Evolutionary conservation across 2,113 vertebrate genomes (phyloP).

Genomic region (Osmerus eperlanus): DNA sequence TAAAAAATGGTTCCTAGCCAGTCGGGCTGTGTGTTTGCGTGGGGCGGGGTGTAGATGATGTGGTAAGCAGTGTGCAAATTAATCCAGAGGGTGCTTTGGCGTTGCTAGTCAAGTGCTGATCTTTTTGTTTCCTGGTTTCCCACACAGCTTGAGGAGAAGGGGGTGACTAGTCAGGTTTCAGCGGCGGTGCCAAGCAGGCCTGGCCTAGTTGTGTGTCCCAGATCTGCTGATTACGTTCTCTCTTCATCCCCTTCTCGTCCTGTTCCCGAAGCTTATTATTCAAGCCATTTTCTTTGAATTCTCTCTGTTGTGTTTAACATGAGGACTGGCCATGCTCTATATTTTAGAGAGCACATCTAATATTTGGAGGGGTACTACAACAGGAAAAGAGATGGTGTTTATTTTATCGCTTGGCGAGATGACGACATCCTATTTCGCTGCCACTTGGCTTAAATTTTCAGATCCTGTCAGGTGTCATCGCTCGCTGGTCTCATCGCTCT

Average conservation of each 20-base stretch:
- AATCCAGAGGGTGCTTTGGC: slow-evolving; percentile 42
- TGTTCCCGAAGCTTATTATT: slow-evolving; percentile 65
- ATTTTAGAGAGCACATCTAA: slow-evolving; percentile 49
- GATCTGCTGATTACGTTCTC: slow-evolving; percentile 60
- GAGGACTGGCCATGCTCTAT: slow-evolving; percentile 53
- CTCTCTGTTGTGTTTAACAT: slow-evolving; percentile 55
- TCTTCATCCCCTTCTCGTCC: slow-evolving; percentile 30
- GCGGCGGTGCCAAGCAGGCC: slow-evolving; percentile 41
- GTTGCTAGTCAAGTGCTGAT: slow-evolving; percentile 54
- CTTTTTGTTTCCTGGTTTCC: slow-evolving; percentile 58
- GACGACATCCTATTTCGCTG: slow-evolving; percentile 1
- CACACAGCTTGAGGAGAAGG: slow-evolving; percentile 46
- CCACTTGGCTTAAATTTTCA: slow-evolving; percentile 28
- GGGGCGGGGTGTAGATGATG: slow-evolving; percentile 31
- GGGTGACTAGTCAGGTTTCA: slow-evolving; percentile 63
- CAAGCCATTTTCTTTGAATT: slow-evolving; percentile 60
- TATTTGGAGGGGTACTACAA: slow-evolving; percentile 46
- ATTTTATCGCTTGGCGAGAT: slow-evolving; percentile 25
- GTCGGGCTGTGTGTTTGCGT: no score
- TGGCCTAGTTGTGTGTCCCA: slow-evolving; percentile 68
- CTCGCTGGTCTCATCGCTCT: not conserved
- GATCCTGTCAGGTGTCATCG: slow-evolving; percentile 38
- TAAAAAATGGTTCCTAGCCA: not conserved
- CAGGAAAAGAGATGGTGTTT: slow-evolving; percentile 37
- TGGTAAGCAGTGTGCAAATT: slow-evolving; percentile 56